Evolutionary conservation across 2,888 invertebrate species (phyloP).

Genomic region (Ornithoptera priamus): DNA sequence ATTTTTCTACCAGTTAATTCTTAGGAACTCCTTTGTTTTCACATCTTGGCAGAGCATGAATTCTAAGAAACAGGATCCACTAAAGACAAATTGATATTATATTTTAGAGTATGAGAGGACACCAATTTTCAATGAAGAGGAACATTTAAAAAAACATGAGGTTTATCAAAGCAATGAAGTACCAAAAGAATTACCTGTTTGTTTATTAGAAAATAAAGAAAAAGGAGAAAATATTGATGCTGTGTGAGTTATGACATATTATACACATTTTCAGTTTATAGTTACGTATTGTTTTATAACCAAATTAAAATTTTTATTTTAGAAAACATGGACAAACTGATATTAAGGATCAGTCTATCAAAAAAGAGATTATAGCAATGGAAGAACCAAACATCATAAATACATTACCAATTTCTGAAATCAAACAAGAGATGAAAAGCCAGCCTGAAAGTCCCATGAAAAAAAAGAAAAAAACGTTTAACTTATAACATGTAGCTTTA

Average conservation of each 20-base stretch:
- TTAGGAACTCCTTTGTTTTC: no score
- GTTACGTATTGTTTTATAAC: background rate
- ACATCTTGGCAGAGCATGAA: background rate
- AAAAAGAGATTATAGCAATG: slow-evolving; percentile 34
- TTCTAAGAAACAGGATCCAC: background rate
- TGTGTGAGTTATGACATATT: slow-evolving; percentile 13
- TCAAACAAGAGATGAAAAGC: slow-evolving; percentile 28
- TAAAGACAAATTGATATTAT: background rate
- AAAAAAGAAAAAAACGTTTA: slow-evolving; percentile 36
- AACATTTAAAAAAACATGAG: slow-evolving; percentile 47
- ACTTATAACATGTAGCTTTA: slow-evolving; percentile 25
- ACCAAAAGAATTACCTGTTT: slow-evolving; percentile 36
- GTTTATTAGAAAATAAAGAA: slow-evolving; percentile 38
- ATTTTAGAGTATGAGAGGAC: slow-evolving; percentile 54
- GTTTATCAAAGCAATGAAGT: slow-evolving; percentile 45
- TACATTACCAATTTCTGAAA: slow-evolving; percentile 15
- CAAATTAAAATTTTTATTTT: slow-evolving; percentile 13
- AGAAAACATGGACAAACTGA: slow-evolving; percentile 30
- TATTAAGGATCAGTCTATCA: slow-evolving; percentile 27
- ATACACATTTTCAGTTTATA: background rate
- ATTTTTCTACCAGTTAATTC: background rate
- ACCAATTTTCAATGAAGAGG: slow-evolving; percentile 48
- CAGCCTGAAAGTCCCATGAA: slow-evolving; percentile 26
- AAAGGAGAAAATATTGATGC: slow-evolving; percentile 29
- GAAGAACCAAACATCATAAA: slow-evolving; percentile 31